Conservation (phyloP, 2,888 invertebrate species). For the Serripes groenlandicus region DNA sequence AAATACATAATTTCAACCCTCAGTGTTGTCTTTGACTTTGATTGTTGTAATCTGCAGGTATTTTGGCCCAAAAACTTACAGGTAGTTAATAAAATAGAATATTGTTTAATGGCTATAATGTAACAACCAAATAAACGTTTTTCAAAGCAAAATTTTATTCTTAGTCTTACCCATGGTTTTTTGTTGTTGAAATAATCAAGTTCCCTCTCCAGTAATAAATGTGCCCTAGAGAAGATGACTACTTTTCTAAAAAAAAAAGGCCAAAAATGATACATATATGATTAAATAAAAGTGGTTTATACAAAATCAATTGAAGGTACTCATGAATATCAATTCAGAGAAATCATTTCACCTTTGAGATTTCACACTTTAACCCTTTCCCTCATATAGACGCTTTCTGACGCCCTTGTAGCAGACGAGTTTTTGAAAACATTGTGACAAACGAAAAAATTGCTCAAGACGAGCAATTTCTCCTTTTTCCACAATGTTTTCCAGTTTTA, state of each 20-base stretch:
- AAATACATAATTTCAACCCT: too few species aligned
- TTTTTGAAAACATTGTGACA: background rate
- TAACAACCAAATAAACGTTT: too few species aligned
- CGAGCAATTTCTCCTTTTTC: too few species aligned
- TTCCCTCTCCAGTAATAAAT: conserved; percentile 82
- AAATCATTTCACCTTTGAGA: background rate
- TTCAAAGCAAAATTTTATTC: too few species aligned
- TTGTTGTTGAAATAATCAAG: conserved; percentile 74
- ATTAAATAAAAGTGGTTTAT: background rate
- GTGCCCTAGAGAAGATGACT: conserved; percentile 83
- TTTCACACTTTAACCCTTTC: background rate
- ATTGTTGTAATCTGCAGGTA: too few species aligned
- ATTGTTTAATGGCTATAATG: too few species aligned
- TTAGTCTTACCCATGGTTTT: conserved; percentile 77
- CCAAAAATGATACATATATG: background rate
- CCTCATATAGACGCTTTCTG: background rate
- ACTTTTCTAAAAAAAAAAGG: conserved; percentile 36
- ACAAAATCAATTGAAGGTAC: background rate
- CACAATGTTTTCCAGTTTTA: too few species aligned
- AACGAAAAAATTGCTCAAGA: too few species aligned
- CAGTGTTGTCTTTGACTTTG: too few species aligned
- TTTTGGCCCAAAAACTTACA: too few species aligned
- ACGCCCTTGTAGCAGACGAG: background rate
- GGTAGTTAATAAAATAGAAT: too few species aligned
- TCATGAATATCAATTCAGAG: background rate